Evolutionary conservation across 2,888 invertebrate species (phyloP), one percentile per base, ranked within the genome.

Genomic region (Lasioglossum malachurum): DNA sequence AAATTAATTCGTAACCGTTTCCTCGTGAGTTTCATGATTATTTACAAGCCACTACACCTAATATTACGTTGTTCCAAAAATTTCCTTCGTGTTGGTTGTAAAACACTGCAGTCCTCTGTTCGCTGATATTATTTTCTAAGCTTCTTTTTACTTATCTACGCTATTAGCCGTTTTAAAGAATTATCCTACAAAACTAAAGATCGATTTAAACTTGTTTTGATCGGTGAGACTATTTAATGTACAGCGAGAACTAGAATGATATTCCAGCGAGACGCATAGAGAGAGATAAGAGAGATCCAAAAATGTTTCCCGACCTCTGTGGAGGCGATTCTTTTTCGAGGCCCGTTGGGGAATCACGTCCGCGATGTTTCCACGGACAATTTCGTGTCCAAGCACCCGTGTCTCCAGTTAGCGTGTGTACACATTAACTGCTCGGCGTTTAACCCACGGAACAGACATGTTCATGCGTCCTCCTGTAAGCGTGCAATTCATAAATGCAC

Each of bases 391-490:
- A 19, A 76, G 44, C 71, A 76, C 27, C 64, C 49, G 23, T 53
- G 57, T 19, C 49, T 23, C 67, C 49, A 14, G 67, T 64, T 74
- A 77, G 49, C 71, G 60, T 53, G 60, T 78, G 41, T 49, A 60
- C 78, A 75, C 60, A 73, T 88, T 88, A 88, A 83, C 67, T n/a
- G 71, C 38, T 53, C 35, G 73, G 12, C n/a, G 46, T 82, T 87
- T 82, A 87, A 81, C 82, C 71, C 78, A 80, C 64, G 41, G 69
- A 12, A 19, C 2, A 23, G 23, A 38, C 38, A 27, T 57, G 71
- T 53, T 31, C n/a, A 7, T 38, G 53, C 41, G 78, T 49, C 57
- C 71, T 78, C 27, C 27, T 7, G 35, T 19, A 31, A 67, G 14
- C 69, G n/a, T 16, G 23, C 71, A 60, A 82, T 83, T 83, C 49